Evolutionary conservation across 2,888 invertebrate genomes (phyloP).

Genomic region (Cabera pusaria): DNA sequence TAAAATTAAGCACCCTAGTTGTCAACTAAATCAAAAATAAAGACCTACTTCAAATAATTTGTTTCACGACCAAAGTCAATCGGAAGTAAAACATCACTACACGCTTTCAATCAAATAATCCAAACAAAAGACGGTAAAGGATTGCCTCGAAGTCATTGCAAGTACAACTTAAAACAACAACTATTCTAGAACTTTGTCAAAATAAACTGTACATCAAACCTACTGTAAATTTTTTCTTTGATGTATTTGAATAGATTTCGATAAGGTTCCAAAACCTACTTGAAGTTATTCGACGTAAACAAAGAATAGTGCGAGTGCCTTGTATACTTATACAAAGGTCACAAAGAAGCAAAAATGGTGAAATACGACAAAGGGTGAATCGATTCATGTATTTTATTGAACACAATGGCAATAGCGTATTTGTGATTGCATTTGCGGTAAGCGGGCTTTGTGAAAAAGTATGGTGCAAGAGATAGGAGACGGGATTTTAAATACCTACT

Average conservation of each 20-base stretch:
- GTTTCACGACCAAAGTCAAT: slow-evolving; percentile 11
- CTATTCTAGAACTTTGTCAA: slow-evolving; percentile 4
- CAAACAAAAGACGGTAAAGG: slow-evolving; percentile 19
- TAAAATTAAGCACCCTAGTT: neutral
- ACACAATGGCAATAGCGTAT: slow-evolving; percentile 53
- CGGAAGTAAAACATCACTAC: slow-evolving; percentile 13
- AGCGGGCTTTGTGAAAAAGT: slow-evolving; percentile 22
- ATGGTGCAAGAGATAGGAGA: slow-evolving; percentile 6
- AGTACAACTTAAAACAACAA: neutral
- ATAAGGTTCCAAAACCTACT: too few species aligned
- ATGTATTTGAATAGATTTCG: too few species aligned
- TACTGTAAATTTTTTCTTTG: too few species aligned
- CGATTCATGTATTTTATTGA: slow-evolving; percentile 50
- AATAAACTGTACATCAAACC: neutral
- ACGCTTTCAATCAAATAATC: slow-evolving; percentile 19
- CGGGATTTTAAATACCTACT: slow-evolving; percentile 7
- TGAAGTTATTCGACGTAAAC: slow-evolving; percentile 9
- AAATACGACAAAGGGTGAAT: slow-evolving; percentile 43
- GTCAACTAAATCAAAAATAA: slow-evolving; percentile 1
- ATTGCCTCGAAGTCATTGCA: slow-evolving; percentile 12
- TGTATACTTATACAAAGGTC: slow-evolving; percentile 4
- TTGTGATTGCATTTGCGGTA: slow-evolving; percentile 59
- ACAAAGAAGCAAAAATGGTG: slow-evolving; percentile 34
- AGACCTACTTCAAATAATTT: slow-evolving; percentile 5
- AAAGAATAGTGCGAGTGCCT: slow-evolving; percentile 13